Percentiles rank a stretch among this genome's conserved stretches.
Evolutionary conservation across 2,113 vertebrate genomes (phyloP).

Genomic region (Mugil cephalus): DNA sequence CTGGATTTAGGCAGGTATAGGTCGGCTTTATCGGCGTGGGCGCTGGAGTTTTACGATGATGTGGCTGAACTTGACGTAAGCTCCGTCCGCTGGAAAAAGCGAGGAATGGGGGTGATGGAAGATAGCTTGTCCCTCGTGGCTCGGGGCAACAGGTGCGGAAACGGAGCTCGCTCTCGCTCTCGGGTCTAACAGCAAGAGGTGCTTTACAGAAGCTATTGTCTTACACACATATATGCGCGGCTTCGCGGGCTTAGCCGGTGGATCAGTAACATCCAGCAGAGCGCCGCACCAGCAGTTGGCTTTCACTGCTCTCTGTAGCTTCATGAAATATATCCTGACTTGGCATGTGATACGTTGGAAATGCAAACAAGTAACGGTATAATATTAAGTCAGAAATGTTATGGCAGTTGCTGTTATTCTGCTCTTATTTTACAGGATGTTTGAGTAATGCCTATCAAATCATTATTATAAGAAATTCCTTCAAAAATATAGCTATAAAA

Average conservation of each 20-base stretch:
- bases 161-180: conserved; percentile 55
- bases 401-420: conserved; percentile 53
- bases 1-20: conserved; percentile 68
- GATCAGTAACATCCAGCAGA: conserved; percentile 83
- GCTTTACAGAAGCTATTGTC: conserved; percentile 85
- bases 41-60: conserved; percentile 58
- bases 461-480: conserved; percentile 37
- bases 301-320: conserved; percentile 69
- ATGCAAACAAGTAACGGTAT: conserved; percentile 53
- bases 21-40: conserved; percentile 57
- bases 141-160: conserved; percentile 82
- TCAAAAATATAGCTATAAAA: conserved; percentile 28
- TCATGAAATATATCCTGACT: conserved; percentile 76
- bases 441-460: conserved; percentile 43
- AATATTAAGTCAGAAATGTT: conserved; percentile 50
- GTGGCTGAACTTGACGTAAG: conserved; percentile 46
- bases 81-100: conserved; percentile 49
- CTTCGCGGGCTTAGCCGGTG: conserved; percentile 72
- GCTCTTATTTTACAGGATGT: conserved; percentile 45
- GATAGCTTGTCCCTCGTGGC: conserved; percentile 59
- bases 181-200: conserved; percentile 73
- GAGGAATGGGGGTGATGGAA: conserved; percentile 52
- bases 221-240: conserved; percentile 78
- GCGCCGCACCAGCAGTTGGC: conserved; percentile 72
- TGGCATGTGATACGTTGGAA: conserved; percentile 65